Conservation (phyloP, 2,888 invertebrate species). For the Platycheirus albimanus region DNA sequence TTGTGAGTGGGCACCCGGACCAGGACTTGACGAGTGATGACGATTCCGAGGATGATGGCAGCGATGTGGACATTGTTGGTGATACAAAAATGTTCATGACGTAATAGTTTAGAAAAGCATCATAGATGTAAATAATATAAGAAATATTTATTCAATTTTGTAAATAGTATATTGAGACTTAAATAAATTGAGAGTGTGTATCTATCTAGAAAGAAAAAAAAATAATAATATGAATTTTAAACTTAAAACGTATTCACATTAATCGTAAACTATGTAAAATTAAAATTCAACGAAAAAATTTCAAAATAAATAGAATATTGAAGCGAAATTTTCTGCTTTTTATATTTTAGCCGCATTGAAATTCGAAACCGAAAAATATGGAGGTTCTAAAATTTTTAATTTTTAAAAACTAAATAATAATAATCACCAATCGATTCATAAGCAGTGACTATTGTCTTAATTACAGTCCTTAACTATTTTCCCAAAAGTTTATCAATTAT, state of each 20-base stretch:
- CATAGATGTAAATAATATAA: constrained; percentile 9
- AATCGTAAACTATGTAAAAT: constrained; percentile 41
- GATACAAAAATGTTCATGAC: constrained; percentile 81
- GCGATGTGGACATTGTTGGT: constrained; percentile 82
- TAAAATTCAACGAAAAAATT: constrained; percentile 56
- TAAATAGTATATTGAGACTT: constrained; percentile 35
- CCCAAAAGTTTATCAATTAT: no score
- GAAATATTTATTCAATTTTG: constrained; percentile 48
- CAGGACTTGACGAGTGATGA: constrained; percentile 82
- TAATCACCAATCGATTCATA: no score
- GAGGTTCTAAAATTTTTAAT: no score
- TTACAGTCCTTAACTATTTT: no score
- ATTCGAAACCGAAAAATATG: no score
- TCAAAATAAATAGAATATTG: constrained; percentile 39
- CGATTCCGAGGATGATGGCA: constrained; percentile 81
- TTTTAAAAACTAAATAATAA: no score
- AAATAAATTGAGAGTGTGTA: constrained; percentile 62
- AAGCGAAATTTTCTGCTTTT: no score
- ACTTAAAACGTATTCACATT: constrained; percentile 27
- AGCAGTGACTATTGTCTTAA: no score
- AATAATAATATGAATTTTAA: constrained; percentile 14
- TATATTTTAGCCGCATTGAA: no score
- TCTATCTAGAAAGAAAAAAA: constrained; percentile 69
- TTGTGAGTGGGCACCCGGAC: constrained; percentile 76
- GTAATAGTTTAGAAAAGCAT: constrained; percentile 75